Evolutionary conservation across 2,797 vertebrate species (phyloP).

Genomic region (Tachyglossus aculeatus): DNA sequence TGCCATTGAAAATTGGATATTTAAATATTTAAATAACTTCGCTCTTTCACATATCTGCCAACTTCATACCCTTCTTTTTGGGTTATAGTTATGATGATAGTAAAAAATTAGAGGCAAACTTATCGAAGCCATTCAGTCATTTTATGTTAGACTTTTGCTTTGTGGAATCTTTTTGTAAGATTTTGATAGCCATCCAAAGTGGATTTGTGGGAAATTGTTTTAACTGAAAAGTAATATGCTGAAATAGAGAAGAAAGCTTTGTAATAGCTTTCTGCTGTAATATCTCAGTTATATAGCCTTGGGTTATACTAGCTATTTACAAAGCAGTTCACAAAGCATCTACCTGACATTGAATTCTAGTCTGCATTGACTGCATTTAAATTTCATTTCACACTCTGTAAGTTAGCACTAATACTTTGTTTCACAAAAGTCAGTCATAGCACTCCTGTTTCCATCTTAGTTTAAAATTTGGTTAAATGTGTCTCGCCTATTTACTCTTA

Average conservation of each 20-base stretch:
- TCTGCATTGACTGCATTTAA: constrained; percentile 52
- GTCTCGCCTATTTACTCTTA: not conserved
- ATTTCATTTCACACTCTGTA: constrained; percentile 59
- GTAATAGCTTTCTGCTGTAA: constrained; percentile 46
- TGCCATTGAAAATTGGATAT: too few species aligned
- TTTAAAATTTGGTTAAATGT: constrained; percentile 18
- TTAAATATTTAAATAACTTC: too few species aligned
- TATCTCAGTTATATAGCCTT: constrained; percentile 57
- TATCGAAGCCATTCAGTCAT: too few species aligned
- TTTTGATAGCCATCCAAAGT: constrained; percentile 51
- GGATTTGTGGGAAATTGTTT: constrained; percentile 60
- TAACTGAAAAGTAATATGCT: constrained; percentile 55
- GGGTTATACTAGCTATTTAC: constrained; percentile 61
- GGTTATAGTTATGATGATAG: too few species aligned
- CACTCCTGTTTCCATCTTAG: constrained; percentile 27
- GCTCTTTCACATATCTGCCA: too few species aligned
- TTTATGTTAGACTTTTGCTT: constrained; percentile 34
- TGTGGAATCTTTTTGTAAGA: constrained; percentile 49
- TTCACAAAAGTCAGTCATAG: constrained; percentile 30
- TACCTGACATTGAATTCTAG: constrained; percentile 45
- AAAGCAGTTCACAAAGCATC: constrained; percentile 53
- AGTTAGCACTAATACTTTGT: constrained; percentile 48
- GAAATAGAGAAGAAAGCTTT: constrained; percentile 41
- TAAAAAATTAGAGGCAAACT: constrained; percentile 59
- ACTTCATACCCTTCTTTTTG: constrained; percentile 42